Conservation (phyloP, 2,888 invertebrate species). For the Mactromeris polynyma region DNA sequence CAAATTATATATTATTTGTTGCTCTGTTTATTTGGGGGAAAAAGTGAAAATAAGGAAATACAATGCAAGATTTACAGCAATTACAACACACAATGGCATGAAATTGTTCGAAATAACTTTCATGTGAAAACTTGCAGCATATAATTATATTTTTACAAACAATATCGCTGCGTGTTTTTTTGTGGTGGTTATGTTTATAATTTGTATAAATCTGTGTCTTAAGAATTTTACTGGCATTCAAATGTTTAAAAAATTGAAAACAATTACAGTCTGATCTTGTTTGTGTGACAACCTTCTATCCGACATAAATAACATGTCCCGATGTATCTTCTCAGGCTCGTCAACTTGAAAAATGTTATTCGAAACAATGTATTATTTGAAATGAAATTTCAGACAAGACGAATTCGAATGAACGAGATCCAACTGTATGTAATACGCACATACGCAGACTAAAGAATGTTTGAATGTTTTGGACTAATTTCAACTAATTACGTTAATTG, state of each 20-base stretch:
- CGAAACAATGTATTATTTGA: no score
- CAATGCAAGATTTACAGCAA: not conserved
- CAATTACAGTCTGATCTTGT: no score
- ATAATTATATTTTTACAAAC: not conserved
- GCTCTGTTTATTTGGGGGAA: no score
- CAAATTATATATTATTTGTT: no score
- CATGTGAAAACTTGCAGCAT: not conserved
- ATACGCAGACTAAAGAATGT: not conserved
- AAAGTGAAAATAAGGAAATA: not conserved
- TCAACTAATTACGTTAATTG: not conserved
- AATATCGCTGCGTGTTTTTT: not conserved
- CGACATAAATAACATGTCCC: no score
- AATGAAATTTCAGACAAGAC: not conserved
- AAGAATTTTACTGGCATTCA: not conserved
- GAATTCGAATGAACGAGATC: no score
- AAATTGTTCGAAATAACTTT: not conserved
- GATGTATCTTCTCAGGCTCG: no score
- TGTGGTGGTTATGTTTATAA: not conserved
- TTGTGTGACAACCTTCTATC: no score
- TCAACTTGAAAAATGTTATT: no score
- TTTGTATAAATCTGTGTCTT: not conserved
- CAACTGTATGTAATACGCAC: no score
- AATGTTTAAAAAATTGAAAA: no score
- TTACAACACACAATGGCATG: not conserved
- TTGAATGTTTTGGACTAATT: not conserved